A percentile compares a stretch with the other conserved stretches of the same genome.
Conservation (phyloP, 2,113 vertebrate species). For the Chionodraco myersi region DNA sequence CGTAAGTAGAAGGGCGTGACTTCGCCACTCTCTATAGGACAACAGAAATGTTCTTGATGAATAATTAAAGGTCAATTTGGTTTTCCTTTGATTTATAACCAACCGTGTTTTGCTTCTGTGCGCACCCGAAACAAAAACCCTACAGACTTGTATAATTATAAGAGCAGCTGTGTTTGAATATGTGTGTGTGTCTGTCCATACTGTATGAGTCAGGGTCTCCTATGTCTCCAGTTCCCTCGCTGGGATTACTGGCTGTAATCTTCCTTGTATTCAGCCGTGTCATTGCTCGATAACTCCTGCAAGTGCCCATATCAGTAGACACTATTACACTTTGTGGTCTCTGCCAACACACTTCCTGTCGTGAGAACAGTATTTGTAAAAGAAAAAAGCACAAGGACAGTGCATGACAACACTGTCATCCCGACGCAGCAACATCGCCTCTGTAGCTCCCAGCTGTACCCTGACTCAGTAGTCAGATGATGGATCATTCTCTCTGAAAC, state of each 20-base stretch:
- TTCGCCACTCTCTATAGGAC: not conserved
- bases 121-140: not conserved
- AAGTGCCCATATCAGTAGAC: conserved; percentile 45
- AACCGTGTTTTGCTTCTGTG: conserved; percentile 3
- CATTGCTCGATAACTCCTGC: conserved; percentile 34
- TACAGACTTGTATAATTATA: not conserved
- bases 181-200: not conserved
- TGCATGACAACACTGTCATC: conserved; percentile 43
- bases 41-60: conserved; percentile 12
- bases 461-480: conserved; percentile 56
- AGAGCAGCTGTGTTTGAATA: not conserved
- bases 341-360: conserved; percentile 11
- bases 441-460: conserved; percentile 53
- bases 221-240: conserved; percentile 22
- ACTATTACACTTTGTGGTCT: conserved; percentile 26
- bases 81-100: conserved; percentile 21
- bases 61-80: conserved; percentile 14
- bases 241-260: conserved; percentile 42
- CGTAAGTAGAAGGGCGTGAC: no score
- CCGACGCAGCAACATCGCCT: conserved; percentile 34
- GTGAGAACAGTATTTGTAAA: conserved; percentile 12
- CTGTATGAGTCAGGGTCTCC: conserved; percentile 19
- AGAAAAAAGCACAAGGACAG: conserved; percentile 22
- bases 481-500: conserved; percentile 42
- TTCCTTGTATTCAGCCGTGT: conserved; percentile 34